Base-by-base conservation (phyloP, 2,888 invertebrate species). In the Dastarcus helophoroides region DNA sequence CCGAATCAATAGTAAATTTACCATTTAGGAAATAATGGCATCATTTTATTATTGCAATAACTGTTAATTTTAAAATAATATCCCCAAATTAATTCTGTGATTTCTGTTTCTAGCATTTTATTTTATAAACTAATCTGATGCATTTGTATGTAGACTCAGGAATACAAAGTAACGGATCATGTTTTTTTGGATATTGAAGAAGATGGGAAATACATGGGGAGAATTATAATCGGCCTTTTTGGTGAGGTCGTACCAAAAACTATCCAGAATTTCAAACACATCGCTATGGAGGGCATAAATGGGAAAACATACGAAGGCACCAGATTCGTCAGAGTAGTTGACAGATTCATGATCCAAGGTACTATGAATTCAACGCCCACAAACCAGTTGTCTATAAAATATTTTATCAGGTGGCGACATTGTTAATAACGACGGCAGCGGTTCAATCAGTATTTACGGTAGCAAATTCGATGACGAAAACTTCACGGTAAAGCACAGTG, bases 341-440 rank as follows among this genome's bases (percentile, higher is more conserved):
- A 80, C 56, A 74, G 84, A 42, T 91, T 93, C 58, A 85, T 93
- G 77, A 77, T 94, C 47, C 91, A 93, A 73, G 91, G 88, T 84
- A 50, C 47, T 47, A 37, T 13, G 14, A 24, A 6, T 31, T 31
- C 14, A 22, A 28, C 11, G 8, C 12, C 3, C 4, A 15, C 12
- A 13, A 10, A 23, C 4, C 12, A n/a, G 17, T n/a, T 25, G n/a
- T 16, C 28, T 21, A 21, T 19, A 21, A 19, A 26, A 10, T 2
- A 26, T 14, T 32, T 56, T 60, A n/a, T 10, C 44, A 85, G 84
- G 88, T 37, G 90, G 90, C 17, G 91, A 93, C 60, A 76, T 91
- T 30, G 65, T 82, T 2, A 73, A 74, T 29, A 71, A 76, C 29
- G 79, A 93, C 61, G 93, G 93, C 0, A 70, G 73, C 2, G 93